Evolutionary conservation across 2,888 invertebrate genomes (phyloP), one percentile per base, ranked within the genome.

Genomic region (Rhorus exstirpatorius): DNA sequence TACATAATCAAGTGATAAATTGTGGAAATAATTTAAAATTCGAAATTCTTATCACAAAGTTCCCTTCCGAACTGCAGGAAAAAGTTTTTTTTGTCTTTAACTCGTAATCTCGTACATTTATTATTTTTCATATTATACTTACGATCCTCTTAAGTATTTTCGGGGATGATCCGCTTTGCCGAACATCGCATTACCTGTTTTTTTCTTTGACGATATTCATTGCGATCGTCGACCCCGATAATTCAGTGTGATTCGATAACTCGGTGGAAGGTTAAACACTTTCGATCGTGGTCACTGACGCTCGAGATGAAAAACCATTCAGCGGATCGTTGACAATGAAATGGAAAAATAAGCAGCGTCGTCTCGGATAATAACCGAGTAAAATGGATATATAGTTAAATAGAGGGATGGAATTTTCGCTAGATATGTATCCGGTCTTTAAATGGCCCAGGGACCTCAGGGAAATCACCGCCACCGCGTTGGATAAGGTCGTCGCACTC

Each of bases 401-500:
- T 53, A 17, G 60, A n/a, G 38, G 19, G 21, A 19, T 14, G 51
- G 44, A 58, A 65, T 7, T 55, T 26, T 51, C 41, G 41, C 26
- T 51, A 79, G 63, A 63, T 55, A 78, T 26, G 53, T 74, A 35
- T 68, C 67, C 3, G 26, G 35, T 53, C 41, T 35, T n/a, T 55
- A 68, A 72, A 72, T 35, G 58, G 44, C 55, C 19, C 65, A 55
- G 38, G 60, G 65, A 72, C 81, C 68, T 81, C 72, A 21, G 81
- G 77, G 67, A 74, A 81, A 77, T 77, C 77, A 74, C 61, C 24
- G 24, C 7, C 31, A 46, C 7, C 4, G 53, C 21, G 31, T 60
- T 44, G 51, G 58, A 71, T 53, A 46, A 63, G 81, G 77, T 81
- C 72, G 67, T 49, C 60, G 81, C 46, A 67, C 77, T 67, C 10